These are phyloP conservation scores for Rhamnusium bicolor DNA, from an alignment of 2,888 invertebrate species.

Conservation along the genomic window DNA sequence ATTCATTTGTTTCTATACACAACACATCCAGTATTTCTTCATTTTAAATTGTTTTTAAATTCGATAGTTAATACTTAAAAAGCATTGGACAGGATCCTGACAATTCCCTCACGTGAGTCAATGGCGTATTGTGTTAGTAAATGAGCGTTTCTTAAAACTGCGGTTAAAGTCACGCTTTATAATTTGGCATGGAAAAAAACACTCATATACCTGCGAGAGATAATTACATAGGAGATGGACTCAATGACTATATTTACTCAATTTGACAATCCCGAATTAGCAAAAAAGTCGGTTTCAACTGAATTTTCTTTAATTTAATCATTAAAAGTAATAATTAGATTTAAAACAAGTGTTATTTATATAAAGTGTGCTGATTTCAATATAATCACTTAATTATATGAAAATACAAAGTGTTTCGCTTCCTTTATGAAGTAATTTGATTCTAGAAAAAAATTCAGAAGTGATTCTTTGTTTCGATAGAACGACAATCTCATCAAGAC, in stretches of 20 bases:
- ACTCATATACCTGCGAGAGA: constrained; percentile 1
- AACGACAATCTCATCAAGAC: too few species aligned
- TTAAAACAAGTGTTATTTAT: not conserved
- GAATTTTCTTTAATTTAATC: not conserved
- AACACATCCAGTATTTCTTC: too few species aligned
- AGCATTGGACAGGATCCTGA: too few species aligned
- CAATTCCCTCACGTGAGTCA: not conserved
- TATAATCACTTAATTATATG: not conserved
- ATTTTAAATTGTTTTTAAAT: too few species aligned
- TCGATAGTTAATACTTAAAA: too few species aligned
- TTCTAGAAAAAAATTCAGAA: not conserved
- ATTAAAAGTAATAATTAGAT: constrained; percentile 15
- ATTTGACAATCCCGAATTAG: not conserved
- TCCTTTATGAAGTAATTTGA: not conserved
- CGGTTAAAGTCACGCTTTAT: not conserved
- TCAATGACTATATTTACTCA: constrained; percentile 16
- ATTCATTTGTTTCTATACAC: too few species aligned
- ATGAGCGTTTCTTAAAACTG: not conserved
- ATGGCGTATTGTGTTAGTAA: not conserved
- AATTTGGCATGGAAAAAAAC: not conserved
- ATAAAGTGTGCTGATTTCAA: not conserved
- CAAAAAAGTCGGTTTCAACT: constrained; percentile 4
- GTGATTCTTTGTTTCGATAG: too few species aligned
- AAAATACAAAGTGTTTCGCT: not conserved
- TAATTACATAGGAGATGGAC: constrained; percentile 18